phyloP scores from a whole-genome alignment of 2,888 invertebrate genomes.

The Dorcus hopei region DNA sequence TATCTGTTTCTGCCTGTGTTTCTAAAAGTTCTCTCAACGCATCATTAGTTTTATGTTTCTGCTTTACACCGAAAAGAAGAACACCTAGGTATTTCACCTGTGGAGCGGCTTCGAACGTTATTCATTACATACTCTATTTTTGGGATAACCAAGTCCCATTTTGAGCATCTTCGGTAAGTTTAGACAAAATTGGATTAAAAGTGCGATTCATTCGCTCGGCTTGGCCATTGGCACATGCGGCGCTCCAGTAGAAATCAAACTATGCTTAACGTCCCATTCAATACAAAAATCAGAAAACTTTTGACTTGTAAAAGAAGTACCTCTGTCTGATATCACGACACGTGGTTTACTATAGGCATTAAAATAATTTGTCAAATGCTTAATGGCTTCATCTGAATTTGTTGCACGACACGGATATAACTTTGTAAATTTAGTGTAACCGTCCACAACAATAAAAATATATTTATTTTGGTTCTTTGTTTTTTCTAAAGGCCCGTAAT shows the following conservation, averaged over 20 bases:
- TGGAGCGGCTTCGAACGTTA: constrained; percentile 20
- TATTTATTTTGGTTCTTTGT: constrained; percentile 22
- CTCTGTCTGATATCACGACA: constrained; percentile 30
- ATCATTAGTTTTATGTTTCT: constrained; percentile 24
- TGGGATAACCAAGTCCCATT: constrained; percentile 25
- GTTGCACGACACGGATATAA: constrained; percentile 26
- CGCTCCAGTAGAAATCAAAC: constrained; percentile 29
- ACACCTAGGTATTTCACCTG: constrained; percentile 29
- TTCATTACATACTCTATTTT: constrained; percentile 21
- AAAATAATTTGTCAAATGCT: constrained; percentile 26
- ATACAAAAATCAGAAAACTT: constrained; percentile 27
- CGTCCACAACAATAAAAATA: constrained; percentile 32
- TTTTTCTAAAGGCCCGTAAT: constrained; percentile 30
- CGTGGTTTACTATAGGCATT: constrained; percentile 24
- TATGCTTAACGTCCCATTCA: constrained; percentile 23
- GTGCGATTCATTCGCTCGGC: constrained; percentile 28
- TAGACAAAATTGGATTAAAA: constrained; percentile 29
- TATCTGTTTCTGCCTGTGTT: background rate
- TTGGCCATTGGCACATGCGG: constrained; percentile 37
- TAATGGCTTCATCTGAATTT: constrained; percentile 19
- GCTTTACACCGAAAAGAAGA: constrained; percentile 30
- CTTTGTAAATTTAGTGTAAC: constrained; percentile 31
- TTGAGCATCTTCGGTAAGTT: constrained; percentile 14
- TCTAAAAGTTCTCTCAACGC: constrained; percentile 4
- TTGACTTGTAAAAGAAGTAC: constrained; percentile 28